A percentile compares a stretch with the other conserved stretches of the same genome.
Conservation (phyloP, 2,888 invertebrate species). For the Agonopterix arenella region DNA sequence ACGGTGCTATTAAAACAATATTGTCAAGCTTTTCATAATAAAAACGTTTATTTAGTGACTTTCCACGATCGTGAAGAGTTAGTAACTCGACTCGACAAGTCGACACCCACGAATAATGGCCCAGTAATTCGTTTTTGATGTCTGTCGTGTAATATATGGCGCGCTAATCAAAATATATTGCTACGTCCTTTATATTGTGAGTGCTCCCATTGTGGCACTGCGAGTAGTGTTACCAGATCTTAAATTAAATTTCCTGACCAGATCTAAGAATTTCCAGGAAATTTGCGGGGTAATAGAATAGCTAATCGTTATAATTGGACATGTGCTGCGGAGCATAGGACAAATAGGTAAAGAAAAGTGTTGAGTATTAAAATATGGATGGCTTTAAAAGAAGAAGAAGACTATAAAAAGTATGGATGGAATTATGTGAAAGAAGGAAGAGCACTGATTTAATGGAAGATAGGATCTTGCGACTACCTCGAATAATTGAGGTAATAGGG, state of each 20-base stretch:
- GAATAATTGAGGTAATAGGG: too few relatives aligned
- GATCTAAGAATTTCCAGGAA: background rate
- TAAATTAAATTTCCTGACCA: background rate
- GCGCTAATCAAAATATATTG: constrained; percentile 56
- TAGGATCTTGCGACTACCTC: too few relatives aligned
- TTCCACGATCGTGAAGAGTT: constrained; percentile 31
- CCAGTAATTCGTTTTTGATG: constrained; percentile 54
- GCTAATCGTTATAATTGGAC: too few relatives aligned
- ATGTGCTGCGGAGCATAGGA: too few relatives aligned
- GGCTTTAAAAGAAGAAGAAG: too few relatives aligned
- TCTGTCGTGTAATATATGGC: constrained; percentile 42
- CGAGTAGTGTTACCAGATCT: background rate
- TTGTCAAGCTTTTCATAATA: background rate
- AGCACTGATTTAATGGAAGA: too few relatives aligned
- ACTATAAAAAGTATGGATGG: too few relatives aligned
- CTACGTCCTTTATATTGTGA: constrained; percentile 35
- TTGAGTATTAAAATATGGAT: too few relatives aligned
- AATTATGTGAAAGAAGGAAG: too few relatives aligned
- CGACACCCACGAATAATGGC: constrained; percentile 38
- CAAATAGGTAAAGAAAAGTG: too few relatives aligned
- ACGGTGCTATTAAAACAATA: too few relatives aligned
- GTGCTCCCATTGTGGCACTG: constrained; percentile 24
- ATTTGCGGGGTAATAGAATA: too few relatives aligned
- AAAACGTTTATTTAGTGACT: constrained; percentile 1
- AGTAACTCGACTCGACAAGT: constrained; percentile 25